These are phyloP conservation scores for Zaprionus ornatus DNA, from an alignment of 1,140 invertebrate genomes.

Conservation along the genomic window DNA sequence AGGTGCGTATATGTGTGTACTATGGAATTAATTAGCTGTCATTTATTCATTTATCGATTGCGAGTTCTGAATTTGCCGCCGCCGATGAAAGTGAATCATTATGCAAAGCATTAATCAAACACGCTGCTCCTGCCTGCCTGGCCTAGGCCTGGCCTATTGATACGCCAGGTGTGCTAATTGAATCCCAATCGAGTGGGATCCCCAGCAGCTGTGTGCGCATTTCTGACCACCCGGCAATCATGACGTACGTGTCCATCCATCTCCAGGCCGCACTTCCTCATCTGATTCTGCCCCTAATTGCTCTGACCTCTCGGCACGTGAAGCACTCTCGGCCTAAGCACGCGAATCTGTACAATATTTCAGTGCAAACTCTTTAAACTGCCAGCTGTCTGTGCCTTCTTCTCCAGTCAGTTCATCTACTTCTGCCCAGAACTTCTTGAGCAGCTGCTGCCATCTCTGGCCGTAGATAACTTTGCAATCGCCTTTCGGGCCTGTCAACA, in stretches of 20 bases:
- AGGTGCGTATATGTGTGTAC: background rate
- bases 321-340: constrained; percentile 21
- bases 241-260: background rate
- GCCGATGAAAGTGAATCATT: background rate
- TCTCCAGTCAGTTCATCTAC: background rate
- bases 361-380: constrained; percentile 18
- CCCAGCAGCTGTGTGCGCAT: constrained; percentile 50
- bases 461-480: constrained; percentile 68
- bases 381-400: background rate
- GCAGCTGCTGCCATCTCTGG: constrained; percentile 35
- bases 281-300: constrained; percentile 54
- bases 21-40: constrained; percentile 71
- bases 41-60: constrained; percentile 76
- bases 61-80: background rate
- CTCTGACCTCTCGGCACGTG: background rate
- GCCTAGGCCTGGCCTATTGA: background rate
- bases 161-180: constrained; percentile 56
- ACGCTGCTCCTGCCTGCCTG: constrained; percentile 15
- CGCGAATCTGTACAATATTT: constrained; percentile 14
- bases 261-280: constrained; percentile 27
- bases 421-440: constrained; percentile 5
- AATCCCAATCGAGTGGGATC: constrained; percentile 68
- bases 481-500: constrained; percentile 57
- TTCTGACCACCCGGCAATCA: background rate
- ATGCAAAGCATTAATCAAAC: constrained; percentile 65